phyloP scores from a whole-genome alignment of 1,140 invertebrate genomes.

The Rhopalosiphum maidis region DNA sequence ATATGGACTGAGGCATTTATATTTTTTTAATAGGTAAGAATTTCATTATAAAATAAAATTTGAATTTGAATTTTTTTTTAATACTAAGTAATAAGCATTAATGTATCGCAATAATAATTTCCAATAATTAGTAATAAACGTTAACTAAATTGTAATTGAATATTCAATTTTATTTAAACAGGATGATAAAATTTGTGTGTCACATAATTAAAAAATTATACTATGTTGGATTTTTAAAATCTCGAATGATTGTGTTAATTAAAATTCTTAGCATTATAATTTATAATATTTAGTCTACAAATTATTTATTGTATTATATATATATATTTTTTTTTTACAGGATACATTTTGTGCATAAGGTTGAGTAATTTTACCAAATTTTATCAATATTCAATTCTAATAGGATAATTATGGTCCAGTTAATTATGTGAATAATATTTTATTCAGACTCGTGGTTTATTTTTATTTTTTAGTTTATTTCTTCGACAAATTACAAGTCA shows the following conservation, averaged over 20 bases:
- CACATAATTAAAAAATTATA: not conserved
- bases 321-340: conserved; percentile 1
- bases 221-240: not conserved
- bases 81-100: not conserved
- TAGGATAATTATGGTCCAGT: not conserved
- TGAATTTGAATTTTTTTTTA: not conserved
- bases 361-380: not conserved
- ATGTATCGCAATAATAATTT: not conserved
- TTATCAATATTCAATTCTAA: not conserved
- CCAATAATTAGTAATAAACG: not conserved
- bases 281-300: not conserved
- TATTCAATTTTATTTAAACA: not conserved
- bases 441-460: conserved; percentile 18
- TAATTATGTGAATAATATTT: not conserved
- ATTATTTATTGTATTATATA: not conserved
- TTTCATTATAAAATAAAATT: not conserved
- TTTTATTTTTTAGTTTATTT: conserved; percentile 6
- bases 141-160: not conserved
- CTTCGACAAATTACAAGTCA: conserved; percentile 30
- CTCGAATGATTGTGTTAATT: too few species aligned
- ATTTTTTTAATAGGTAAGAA: conserved; percentile 28
- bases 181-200: not conserved
- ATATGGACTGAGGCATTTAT: not conserved
- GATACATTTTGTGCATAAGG: not conserved
- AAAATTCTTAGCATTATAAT: not conserved